Evolutionary conservation across 2,888 invertebrate species (phyloP), one percentile per base, ranked within the genome.

Genomic region (Sisyra terminalis): DNA sequence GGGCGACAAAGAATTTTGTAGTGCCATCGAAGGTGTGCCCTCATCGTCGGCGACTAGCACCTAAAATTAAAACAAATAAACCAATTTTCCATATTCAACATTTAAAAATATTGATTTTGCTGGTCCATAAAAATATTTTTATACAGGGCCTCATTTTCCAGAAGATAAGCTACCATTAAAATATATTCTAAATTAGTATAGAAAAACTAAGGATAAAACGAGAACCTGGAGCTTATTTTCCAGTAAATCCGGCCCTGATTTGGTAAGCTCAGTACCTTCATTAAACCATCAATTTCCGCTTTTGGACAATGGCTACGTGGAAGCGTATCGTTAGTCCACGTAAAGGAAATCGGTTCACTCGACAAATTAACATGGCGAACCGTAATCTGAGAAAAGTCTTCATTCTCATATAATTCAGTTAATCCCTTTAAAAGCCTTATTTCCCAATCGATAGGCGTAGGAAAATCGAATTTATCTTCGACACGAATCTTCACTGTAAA

Each of bases 271-370:
- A 44, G 39, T 29, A 56, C 62, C 58, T 55, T 80, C 81, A 74
- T 72, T 30, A 87, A 60, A 49, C 71, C 64, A 40, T 74, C 72
- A 18, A 92, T 78, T 52, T 82, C 78, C 41, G 72, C 70, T 51
- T 74, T 77, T 0, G 89, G 87, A 51, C 92, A 93, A 36, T 72
- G 72, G 51, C 75, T 76, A 39, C 79, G 78, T 0, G 85, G 78
- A 50, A 92, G 58, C 6, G 85, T 82, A 50, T 87, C 88, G 55
- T 93, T 93, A 13, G 87, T 81, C 86, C 86, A 88, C 24, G 75
- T 79, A 57, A 74, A 85, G 51, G 75, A 75, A 50, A 69, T 75
- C 54, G 71, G 70, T 54, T 71, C 74, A 29, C 63, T 69, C 39
- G 61, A 63, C 44, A 71, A 66, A 30, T 78, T 75, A 15, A 76